phyloP scores from a whole-genome alignment of 2,113 vertebrate genomes.

The Holacanthus passer region DNA sequence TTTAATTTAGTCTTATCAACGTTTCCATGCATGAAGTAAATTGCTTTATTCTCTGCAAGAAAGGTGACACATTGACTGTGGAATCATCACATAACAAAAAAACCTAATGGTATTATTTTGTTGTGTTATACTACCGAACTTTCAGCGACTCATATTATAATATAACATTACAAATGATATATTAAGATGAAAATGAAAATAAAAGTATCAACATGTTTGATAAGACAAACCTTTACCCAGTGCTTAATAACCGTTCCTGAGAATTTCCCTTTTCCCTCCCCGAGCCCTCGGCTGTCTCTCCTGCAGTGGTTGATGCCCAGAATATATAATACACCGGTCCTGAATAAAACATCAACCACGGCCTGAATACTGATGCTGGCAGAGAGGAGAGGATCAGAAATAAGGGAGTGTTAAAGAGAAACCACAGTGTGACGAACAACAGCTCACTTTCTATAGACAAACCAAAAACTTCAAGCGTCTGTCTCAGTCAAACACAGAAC shows the following conservation, averaged over 20 bases:
- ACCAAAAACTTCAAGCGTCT: background rate
- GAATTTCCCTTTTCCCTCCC: slow-evolving; percentile 18
- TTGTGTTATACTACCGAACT: background rate
- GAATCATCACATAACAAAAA: background rate
- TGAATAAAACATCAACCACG: slow-evolving; percentile 80
- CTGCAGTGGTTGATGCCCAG: slow-evolving; percentile 68
- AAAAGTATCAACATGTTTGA: background rate
- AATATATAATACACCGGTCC: slow-evolving; percentile 66
- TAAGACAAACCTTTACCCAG: slow-evolving; percentile 1
- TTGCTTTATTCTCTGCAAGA: background rate
- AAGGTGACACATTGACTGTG: slow-evolving; percentile 14
- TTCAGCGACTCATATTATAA: background rate
- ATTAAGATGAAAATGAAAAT: background rate
- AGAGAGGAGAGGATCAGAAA: slow-evolving; percentile 7
- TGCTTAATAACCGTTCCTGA: slow-evolving; percentile 13
- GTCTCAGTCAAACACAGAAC: slow-evolving; percentile 3
- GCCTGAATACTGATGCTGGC: slow-evolving; percentile 75
- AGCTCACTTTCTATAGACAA: slow-evolving; percentile 1
- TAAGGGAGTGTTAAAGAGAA: slow-evolving; percentile 15
- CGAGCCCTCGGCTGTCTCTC: slow-evolving; percentile 24
- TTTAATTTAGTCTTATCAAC: slow-evolving; percentile 32
- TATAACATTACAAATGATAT: background rate
- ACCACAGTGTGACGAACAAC: background rate
- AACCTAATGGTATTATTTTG: background rate
- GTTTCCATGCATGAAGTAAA: slow-evolving; percentile 21